Evolutionary conservation across 1,140 invertebrate genomes (phyloP).

Genomic region (Bactericera cockerelli): DNA sequence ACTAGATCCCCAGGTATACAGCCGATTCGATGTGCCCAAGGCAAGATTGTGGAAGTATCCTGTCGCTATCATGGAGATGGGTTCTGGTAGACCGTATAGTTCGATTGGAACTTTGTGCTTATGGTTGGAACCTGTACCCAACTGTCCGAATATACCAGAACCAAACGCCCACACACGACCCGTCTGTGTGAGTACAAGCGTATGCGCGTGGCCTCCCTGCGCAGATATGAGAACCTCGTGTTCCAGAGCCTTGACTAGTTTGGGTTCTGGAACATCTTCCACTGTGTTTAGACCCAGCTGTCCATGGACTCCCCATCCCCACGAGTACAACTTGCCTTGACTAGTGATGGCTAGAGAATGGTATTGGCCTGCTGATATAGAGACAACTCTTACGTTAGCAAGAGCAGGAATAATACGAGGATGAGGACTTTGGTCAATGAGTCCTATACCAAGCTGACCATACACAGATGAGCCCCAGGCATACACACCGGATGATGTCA

Average conservation of each 20-base stretch:
- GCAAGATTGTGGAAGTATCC: constrained; percentile 69
- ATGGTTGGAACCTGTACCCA: constrained; percentile 44
- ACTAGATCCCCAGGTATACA: constrained; percentile 64
- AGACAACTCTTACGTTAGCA: constrained; percentile 41
- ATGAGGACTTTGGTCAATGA: constrained; percentile 42
- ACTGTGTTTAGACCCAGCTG: constrained; percentile 61
- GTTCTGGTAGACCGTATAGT: constrained; percentile 37
- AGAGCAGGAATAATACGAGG: constrained; percentile 50
- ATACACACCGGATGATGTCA: constrained; percentile 67
- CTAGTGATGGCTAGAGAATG: constrained; percentile 55
- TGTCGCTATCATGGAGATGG: constrained; percentile 48
- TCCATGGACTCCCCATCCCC: constrained; percentile 71
- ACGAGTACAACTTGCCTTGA: constrained; percentile 39
- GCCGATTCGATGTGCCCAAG: constrained; percentile 43
- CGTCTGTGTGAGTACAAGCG: constrained; percentile 42
- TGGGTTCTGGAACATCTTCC: constrained; percentile 45
- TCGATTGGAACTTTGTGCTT: constrained; percentile 44
- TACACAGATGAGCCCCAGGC: constrained; percentile 57
- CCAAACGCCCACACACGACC: constrained; percentile 58
- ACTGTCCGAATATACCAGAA: constrained; percentile 60
- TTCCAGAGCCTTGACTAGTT: constrained; percentile 35
- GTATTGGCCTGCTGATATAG: constrained; percentile 59
- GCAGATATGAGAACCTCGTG: constrained; percentile 36
- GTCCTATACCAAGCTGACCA: constrained; percentile 58
- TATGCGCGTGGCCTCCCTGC: constrained; percentile 58